These are phyloP conservation scores for Drosophila ficusphila DNA, from an alignment of 1,140 invertebrate species.

Conservation along the genomic window DNA sequence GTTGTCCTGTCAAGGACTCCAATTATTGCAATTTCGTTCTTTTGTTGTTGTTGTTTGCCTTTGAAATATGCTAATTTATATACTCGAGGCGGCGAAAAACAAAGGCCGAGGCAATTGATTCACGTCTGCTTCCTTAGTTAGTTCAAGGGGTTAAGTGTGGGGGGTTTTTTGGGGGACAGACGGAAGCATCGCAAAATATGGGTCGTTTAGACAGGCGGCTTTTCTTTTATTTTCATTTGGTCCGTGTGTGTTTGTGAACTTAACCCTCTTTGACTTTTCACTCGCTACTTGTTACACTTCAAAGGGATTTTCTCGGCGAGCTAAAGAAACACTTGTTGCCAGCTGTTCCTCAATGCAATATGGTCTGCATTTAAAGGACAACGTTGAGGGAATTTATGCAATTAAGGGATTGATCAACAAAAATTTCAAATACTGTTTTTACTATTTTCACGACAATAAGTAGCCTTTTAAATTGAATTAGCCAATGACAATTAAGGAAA, in stretches of 20 bases:
- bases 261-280: conserved; percentile 74
- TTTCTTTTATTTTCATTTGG: conserved; percentile 38
- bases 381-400: neutral
- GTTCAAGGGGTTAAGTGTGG: conserved; percentile 40
- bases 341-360: conserved; percentile 46
- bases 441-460: conserved; percentile 1
- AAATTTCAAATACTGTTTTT: neutral
- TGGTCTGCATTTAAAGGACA: neutral
- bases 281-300: conserved; percentile 73
- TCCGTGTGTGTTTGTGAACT: conserved; percentile 55
- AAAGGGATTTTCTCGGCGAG: conserved; percentile 47
- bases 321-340: conserved; percentile 65
- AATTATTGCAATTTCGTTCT: conserved; percentile 75
- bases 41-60: conserved; percentile 66
- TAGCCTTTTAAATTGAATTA: conserved; percentile 3
- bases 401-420: neutral
- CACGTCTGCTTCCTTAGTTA: conserved; percentile 65
- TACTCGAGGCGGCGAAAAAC: conserved; percentile 37
- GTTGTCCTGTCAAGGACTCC: conserved; percentile 71
- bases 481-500: conserved; percentile 1
- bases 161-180: conserved; percentile 21
- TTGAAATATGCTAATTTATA: conserved; percentile 79
- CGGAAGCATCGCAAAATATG: conserved; percentile 51
- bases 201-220: conserved; percentile 55
- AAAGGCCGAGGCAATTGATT: conserved; percentile 70